Base-by-base conservation (phyloP, 1,140 invertebrate genomes). In the Trypoxylus dichotomus region DNA sequence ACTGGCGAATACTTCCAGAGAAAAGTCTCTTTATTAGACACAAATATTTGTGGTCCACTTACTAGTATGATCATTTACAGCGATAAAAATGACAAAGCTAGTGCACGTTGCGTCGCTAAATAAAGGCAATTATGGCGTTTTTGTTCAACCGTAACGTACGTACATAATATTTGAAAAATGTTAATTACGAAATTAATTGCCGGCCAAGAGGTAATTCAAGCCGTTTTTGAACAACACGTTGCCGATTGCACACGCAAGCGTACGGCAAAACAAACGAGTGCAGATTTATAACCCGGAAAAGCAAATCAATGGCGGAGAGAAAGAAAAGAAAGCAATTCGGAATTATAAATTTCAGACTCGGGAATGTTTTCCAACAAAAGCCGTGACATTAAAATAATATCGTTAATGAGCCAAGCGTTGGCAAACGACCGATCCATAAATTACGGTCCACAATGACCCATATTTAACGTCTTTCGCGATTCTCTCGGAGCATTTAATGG, bases 251-350 rank as follows among this genome's bases (percentile, higher is more conserved):
- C 19, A 54, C 47, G n/a, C 47, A 54, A 54, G 47, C 19, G 47
- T 19, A 54, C 47, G 5, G 19, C 13, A 19, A 68, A 68, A 68
- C 21, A 68, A 68, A 68, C 60, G 60, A 68, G 60, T 10, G 24
- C 60, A 68, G 60, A 68, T 68, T 68, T 68, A 68, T 68, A 68
- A 68, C 60, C 60, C 60, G 60, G 60, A 68, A 68, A 68, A 68
- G 24, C 3, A 24, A 68, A 68, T 68, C 60, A 68, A 68, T 68
- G 60, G 60, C 60, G 11, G 24, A 68, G 60, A 21, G 60, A 29
- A 19, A 29, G 27, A 68, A 68, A 68, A 68, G 60, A 68, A 68
- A 68, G 27, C 60, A 68, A 68, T 68, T 68, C 60, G 24, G 60
- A 27, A 68, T 68, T 68, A 68, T 68, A 68, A 68, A 68, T 68